Evolutionary conservation across 2,888 invertebrate species (phyloP).

Genomic region (Conops quadrifasciatus): DNA sequence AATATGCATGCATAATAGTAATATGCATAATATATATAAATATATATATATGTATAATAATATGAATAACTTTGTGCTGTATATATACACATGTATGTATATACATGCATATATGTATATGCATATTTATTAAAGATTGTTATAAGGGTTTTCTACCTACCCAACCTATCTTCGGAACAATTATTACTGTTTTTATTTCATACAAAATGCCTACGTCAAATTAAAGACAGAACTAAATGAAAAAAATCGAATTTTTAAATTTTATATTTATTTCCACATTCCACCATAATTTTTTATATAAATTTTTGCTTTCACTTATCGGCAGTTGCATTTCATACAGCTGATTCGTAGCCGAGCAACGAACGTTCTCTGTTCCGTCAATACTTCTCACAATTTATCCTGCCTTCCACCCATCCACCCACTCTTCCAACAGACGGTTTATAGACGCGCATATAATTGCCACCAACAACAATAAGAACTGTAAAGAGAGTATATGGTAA

Average conservation of each 20-base stretch:
- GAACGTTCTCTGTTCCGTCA: not conserved
- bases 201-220: no score
- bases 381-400: not conserved
- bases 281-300: not conserved
- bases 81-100: not conserved
- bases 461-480: constrained; percentile 18
- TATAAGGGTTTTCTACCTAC: no score
- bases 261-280: not conserved
- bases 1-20: no score
- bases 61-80: not conserved
- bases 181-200: no score
- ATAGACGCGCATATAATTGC: not conserved
- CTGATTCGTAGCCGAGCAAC: constrained; percentile 28
- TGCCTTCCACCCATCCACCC: constrained; percentile 28
- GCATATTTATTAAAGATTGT: not conserved
- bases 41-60: no score
- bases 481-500: constrained; percentile 9
- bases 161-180: no score
- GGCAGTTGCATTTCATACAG: constrained; percentile 32
- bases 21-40: no score
- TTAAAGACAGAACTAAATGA: no score
- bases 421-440: constrained; percentile 19
- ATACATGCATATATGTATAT: not conserved
- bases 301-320: constrained; percentile 19
- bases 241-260: not conserved